Base-by-base conservation (phyloP, 2,113 vertebrate species). In the Condylura cristata region DNA sequence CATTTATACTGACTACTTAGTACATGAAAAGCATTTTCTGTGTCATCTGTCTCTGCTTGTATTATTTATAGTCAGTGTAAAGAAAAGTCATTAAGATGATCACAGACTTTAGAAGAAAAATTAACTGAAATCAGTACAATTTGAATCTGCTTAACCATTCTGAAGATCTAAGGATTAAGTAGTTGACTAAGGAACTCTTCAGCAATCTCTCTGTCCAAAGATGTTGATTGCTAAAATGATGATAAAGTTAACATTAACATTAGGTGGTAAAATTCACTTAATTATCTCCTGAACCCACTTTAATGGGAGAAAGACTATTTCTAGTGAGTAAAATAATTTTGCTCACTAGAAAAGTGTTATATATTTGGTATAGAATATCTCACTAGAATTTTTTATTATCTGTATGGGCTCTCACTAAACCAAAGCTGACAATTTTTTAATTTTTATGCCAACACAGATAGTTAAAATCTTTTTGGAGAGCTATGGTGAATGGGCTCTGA, bases 71-170 rank as follows among this genome's bases (percentile, higher is more conserved):
- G 46, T 82, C 34, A 60, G 63, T 75, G 30, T 93, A 44, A 24
- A 89, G 66, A 88, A 53, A 53, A 11, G 1, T 10, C 32, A 56
- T 56, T 80, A 92, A 92, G 78, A 90, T 86, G 1, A 78, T 88
- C 53, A 81, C 26, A 88, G 28, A 46, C 58, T 89, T 90, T 72
- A 32, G 14, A 37, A 58, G 18, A 61, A 5, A 91, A 85, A 83
- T 96, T n/a, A 90, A 28, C 41, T 90, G 24, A 78, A 92, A 87
- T 90, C 30, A 65, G 71, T 60, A 76, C 4, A 53, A 80, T 93
- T 71, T 81, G n/a, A 84, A 86, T 72, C 66, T 89, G 24, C 16
- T 85, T 65, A 68, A 74, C 6, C 4, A 70, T 65, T 37, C 91
- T 91, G 18, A 65, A 66, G 86, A 89, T 68, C 28, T n/a, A 86